Percentiles rank a stretch among this genome's conserved stretches.
Evolutionary conservation across 2,888 invertebrate genomes (phyloP).

Genomic region (Iselma pallidipennis): DNA sequence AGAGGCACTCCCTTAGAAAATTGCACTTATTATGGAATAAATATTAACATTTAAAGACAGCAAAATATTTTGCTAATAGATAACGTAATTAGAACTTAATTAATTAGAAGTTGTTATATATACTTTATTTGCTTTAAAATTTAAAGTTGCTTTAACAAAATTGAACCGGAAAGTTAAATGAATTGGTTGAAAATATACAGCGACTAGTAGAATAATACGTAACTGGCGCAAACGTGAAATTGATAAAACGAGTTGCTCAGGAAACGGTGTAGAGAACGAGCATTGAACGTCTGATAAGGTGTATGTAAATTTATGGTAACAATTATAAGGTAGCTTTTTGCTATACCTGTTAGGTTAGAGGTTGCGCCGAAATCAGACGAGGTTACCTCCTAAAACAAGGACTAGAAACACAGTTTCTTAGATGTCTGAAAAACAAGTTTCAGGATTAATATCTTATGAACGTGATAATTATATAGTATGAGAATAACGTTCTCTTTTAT

Average conservation of each 20-base stretch:
- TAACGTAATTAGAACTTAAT: no score
- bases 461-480: background rate
- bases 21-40: no score
- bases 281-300: conserved; percentile 1
- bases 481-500: no score
- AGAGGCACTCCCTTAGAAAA: no score
- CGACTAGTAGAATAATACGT: background rate
- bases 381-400: background rate
- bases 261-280: background rate
- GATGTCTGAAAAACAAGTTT: background rate
- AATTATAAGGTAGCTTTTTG: background rate
- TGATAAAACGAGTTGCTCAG: conserved; percentile 1
- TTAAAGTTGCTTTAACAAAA: no score
- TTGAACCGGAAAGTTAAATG: no score
- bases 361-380: background rate
- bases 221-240: background rate
- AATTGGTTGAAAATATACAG: background rate
- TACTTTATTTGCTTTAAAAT: no score
- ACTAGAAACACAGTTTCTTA: background rate
- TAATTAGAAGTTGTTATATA: no score
- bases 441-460: background rate
- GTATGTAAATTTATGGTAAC: background rate
- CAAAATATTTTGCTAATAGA: no score
- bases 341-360: background rate
- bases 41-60: no score